Percentiles rank a stretch among this genome's conserved stretches.
These are phyloP conservation scores for Barypeithes pellucidus DNA, from an alignment of 2,888 invertebrate genomes.

Conservation along the genomic window DNA sequence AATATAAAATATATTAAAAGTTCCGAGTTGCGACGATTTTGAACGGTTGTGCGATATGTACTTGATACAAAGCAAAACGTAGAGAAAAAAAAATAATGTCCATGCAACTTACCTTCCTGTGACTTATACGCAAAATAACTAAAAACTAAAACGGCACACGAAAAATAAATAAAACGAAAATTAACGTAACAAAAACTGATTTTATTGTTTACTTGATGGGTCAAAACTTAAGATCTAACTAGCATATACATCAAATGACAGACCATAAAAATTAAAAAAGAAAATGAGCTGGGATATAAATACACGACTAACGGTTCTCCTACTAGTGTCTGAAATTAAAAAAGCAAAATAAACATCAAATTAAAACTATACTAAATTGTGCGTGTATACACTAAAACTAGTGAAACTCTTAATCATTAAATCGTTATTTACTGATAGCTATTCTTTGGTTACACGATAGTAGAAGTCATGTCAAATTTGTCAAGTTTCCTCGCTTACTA, in stretches of 20 bases:
- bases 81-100: constrained; percentile 51
- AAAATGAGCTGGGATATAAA: constrained; percentile 41
- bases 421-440: too few species aligned
- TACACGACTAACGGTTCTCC: constrained; percentile 42
- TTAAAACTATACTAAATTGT: constrained; percentile 19
- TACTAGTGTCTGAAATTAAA: constrained; percentile 71
- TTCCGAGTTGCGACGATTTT: too few species aligned
- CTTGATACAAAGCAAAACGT: constrained; percentile 21
- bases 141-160: constrained; percentile 34
- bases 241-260: constrained; percentile 55
- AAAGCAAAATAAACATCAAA: constrained; percentile 56
- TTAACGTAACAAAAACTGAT: constrained; percentile 34
- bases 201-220: constrained; percentile 35
- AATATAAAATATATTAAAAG: too few species aligned
- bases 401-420: neutral
- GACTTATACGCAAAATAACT: constrained; percentile 7
- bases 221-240: constrained; percentile 33
- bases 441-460: too few species aligned
- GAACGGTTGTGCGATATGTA: too few species aligned
- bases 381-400: constrained; percentile 26
- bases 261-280: constrained; percentile 48
- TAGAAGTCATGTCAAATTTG: too few species aligned
- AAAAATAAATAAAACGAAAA: constrained; percentile 49
- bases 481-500: too few species aligned
- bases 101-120: constrained; percentile 61